Conservation (phyloP, 2,797 vertebrate genomes). For the Hippocampus kuda region DNA sequence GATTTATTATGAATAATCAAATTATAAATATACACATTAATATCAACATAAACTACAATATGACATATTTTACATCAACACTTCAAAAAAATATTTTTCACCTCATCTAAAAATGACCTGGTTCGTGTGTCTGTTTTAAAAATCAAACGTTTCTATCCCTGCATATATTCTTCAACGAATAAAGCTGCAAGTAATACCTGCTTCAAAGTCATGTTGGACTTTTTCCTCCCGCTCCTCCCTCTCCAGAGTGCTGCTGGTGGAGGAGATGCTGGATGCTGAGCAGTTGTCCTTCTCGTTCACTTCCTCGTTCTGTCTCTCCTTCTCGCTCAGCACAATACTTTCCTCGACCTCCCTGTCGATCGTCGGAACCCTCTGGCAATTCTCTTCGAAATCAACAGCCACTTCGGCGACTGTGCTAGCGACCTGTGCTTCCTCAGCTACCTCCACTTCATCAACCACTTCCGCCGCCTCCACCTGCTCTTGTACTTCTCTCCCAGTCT, state of each 20-base stretch:
- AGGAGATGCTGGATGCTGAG: conserved; percentile 95
- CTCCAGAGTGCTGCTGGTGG: conserved; percentile 93
- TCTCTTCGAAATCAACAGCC: conserved; percentile 57
- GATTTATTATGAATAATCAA: background rate
- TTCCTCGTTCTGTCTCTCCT: conserved; percentile 94
- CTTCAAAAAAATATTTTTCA: no score
- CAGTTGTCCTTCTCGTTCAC: conserved; percentile 98
- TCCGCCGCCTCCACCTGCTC: conserved; percentile 22
- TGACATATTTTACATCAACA: background rate
- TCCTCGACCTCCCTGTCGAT: conserved; percentile 77
- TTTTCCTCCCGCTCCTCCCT: conserved; percentile 91
- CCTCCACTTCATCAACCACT: conserved; percentile 5
- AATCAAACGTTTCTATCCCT: background rate
- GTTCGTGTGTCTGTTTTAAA: background rate
- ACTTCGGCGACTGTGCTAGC: background rate
- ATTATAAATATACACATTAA: background rate
- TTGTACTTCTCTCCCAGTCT: conserved; percentile 25
- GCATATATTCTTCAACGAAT: background rate
- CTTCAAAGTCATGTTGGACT: conserved; percentile 70
- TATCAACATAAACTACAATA: background rate
- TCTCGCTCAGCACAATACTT: conserved; percentile 81
- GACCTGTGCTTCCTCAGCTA: conserved; percentile 26
- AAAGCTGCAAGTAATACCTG: conserved; percentile 62
- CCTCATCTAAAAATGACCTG: background rate
- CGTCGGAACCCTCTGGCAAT: conserved; percentile 66